Evolutionary conservation across 2,113 vertebrate species (phyloP), one percentile per base, ranked within the genome.

Genomic region (Dasyornis broadbenti): DNA sequence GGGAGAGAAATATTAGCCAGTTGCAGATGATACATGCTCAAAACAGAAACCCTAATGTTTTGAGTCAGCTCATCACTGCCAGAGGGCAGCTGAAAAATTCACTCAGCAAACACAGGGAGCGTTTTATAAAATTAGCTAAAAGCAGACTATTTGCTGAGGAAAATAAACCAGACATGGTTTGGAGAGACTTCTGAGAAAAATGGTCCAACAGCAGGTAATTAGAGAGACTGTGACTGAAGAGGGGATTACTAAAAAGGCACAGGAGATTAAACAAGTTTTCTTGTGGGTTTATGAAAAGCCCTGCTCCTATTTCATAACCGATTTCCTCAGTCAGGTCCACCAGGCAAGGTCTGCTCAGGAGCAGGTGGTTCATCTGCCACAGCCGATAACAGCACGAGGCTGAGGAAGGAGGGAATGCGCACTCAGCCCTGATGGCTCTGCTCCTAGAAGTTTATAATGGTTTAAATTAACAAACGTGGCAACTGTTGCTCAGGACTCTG

Each of bases 31-130:
- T 92, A 90, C 79, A 89, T 23, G 44, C 56, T 90, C 83, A 92
- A 92, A 92, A 90, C 83, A 96, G 95, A 92, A 93, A 94, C 91
- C 54, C 72, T 85, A 85, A 95, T 95, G 90, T 68, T 96, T 90
- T 77, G 92, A 96, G 96, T 97, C 97, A 95, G 94, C 53, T 71
- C 61, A 75, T 59, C 60, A 81, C 75, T 95, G 93, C 96, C 82
- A 94, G 80, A 91, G 91, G 92, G 95, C 72, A 56, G 79, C 26
- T 81, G 61, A 86, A 66, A 72, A 82, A 92, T 82, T 96, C 93
- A 89, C 90, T 93, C 91, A 45, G 72, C 89, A 95, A 96, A 97
- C 89, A 94, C 84, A 92, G 2, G 31, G 52, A 86, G 76, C 30
- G 45, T 90, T 96, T 91, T 87, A 93, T 47, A 91, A 96, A 96